A percentile compares a stretch with the other conserved stretches of the same genome.
Conservation (phyloP, 2,113 vertebrate genomes). For the Neopipo cinnamomea region DNA sequence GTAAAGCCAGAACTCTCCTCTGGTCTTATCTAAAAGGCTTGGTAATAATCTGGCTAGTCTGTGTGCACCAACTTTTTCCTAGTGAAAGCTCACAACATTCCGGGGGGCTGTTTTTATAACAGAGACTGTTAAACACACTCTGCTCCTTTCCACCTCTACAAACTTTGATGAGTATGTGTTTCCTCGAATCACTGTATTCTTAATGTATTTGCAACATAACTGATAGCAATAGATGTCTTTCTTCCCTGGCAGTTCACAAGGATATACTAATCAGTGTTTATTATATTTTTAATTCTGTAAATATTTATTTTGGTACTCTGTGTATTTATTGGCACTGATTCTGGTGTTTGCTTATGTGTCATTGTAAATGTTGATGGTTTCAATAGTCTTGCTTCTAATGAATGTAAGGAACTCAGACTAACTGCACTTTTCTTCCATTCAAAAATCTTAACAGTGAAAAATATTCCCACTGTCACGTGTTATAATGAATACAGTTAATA, state of each 20-base stretch:
- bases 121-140: constrained; percentile 57
- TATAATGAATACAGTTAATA: constrained; percentile 71
- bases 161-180: background rate
- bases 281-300: constrained; percentile 79
- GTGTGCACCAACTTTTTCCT: constrained; percentile 19
- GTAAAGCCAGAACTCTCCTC: background rate
- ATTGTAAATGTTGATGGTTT: constrained; percentile 74
- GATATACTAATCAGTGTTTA: constrained; percentile 73
- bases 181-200: constrained; percentile 48
- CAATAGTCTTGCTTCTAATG: constrained; percentile 70
- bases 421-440: constrained; percentile 72
- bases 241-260: constrained; percentile 59
- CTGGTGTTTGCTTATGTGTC: constrained; percentile 65
- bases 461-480: constrained; percentile 63
- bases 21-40: constrained; percentile 18
- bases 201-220: constrained; percentile 29
- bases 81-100: constrained; percentile 46
- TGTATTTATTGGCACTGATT: constrained; percentile 74
- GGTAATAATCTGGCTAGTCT: background rate
- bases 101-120: constrained; percentile 50
- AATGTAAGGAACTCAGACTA: constrained; percentile 72
- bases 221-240: constrained; percentile 70
- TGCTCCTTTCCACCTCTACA: constrained; percentile 20
- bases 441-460: constrained; percentile 60
- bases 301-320: constrained; percentile 80